These are phyloP conservation scores for Liodrosophila aerea DNA, from an alignment of 2,888 invertebrate species.

Conservation along the genomic window DNA sequence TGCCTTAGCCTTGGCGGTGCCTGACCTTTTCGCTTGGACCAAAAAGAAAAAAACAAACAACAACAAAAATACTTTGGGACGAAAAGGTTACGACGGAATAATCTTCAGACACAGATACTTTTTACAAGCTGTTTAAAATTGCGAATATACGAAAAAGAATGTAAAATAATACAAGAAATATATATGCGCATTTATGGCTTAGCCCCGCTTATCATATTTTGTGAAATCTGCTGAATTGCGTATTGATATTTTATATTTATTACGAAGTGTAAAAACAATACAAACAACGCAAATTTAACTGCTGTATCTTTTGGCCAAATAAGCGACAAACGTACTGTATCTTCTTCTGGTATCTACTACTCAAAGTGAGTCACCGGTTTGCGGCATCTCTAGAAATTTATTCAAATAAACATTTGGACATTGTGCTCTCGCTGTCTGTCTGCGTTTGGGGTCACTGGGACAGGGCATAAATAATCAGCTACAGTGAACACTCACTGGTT, in stretches of 20 bases:
- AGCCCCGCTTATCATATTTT: constrained; percentile 21
- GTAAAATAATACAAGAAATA: not conserved
- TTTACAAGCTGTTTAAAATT: constrained; percentile 17
- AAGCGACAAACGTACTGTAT: constrained; percentile 14
- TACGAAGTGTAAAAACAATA: constrained; percentile 1
- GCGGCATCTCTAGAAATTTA: constrained; percentile 11
- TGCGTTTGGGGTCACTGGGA: constrained; percentile 60
- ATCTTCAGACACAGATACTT: constrained; percentile 3
- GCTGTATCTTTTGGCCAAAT: constrained; percentile 37
- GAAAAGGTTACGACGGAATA: constrained; percentile 25
- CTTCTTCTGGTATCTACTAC: constrained; percentile 20
- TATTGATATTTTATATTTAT: constrained; percentile 14
- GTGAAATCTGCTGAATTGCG: constrained; percentile 13
- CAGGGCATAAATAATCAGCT: constrained; percentile 15
- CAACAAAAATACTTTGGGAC: not conserved
- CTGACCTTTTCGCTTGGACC: constrained; percentile 41
- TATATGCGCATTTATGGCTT: not conserved
- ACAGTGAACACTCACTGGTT: too few species aligned
- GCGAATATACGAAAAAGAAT: too few species aligned
- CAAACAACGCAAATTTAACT: not conserved
- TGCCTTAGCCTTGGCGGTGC: constrained; percentile 12
- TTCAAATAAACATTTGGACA: constrained; percentile 25
- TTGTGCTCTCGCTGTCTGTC: too few species aligned
- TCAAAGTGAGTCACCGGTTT: constrained; percentile 31
- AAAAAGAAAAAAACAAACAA: constrained; percentile 18